A percentile compares a stretch with the other conserved stretches of the same genome.
Conservation (phyloP, 2,797 vertebrate species). For the Channallabes apus region DNA sequence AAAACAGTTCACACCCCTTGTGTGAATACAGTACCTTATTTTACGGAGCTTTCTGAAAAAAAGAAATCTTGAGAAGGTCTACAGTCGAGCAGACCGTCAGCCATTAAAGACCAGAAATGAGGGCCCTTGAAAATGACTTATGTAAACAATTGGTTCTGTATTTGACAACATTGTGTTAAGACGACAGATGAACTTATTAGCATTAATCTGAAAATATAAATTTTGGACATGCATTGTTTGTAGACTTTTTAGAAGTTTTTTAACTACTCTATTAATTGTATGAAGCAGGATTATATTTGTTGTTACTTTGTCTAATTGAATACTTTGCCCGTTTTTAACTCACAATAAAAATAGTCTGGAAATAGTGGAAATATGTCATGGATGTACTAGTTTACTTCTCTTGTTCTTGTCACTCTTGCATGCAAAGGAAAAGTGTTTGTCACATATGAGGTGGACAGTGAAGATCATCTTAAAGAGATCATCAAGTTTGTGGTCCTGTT, state of each 20-base stretch:
- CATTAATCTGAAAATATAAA: no score
- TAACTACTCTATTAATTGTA: neutral
- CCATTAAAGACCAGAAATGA: no score
- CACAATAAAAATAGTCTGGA: neutral
- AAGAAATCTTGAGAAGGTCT: no score
- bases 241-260: neutral
- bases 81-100: no score
- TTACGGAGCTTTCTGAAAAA: no score
- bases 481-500: constrained; percentile 80
- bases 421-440: constrained; percentile 76
- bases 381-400: neutral
- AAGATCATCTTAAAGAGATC: constrained; percentile 77
- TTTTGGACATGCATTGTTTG: neutral
- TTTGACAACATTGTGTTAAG: no score
- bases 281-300: neutral
- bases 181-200: no score
- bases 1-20: no score
- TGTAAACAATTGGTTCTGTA: no score
- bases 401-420: neutral
- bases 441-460: constrained; percentile 77
- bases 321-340: neutral
- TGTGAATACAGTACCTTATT: no score
- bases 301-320: neutral
- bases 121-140: no score
- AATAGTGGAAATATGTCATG: neutral